Base-by-base conservation (phyloP, 2,113 vertebrate genomes). In the Bubo blakistoni region DNA sequence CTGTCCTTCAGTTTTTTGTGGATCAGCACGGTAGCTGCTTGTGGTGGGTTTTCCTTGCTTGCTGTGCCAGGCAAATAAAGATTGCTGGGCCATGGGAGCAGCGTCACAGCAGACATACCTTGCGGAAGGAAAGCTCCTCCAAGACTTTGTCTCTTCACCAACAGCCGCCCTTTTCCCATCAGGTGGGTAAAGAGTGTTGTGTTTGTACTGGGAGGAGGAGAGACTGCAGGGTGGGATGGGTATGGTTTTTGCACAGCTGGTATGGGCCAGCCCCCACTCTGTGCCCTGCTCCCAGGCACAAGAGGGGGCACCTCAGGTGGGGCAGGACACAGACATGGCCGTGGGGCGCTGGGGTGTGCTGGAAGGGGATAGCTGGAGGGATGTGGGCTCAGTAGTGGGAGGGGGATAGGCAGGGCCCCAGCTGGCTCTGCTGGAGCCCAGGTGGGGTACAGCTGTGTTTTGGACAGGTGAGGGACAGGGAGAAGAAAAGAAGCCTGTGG, bases 341-440 rank as follows among this genome's bases (percentile, higher is more conserved):
- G 7, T 3, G 4, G 49, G 59, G 36, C 1, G 2, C 44, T 55
- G 42, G 17, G 7, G 3, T 42, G 46, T 1, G 1, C 18, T 52
- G 42, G 58, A 44, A 30, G 13, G 18, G 34, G 74, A 12, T 5
- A 66, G 51, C 42, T 27, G 8, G 27, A 79, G 36, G n/a, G 13
- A 72, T 7, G 5, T 8, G 3, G 30, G 16, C 27, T 55, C 0
- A 0, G 55, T 2, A 0, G 9, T 30, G 32, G 20, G 14, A 54
- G 4, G 8, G 7, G 11, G 8, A 27, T 80, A 27, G 13, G 9
- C 18, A 76, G 11, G 15, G 15, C 46, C 26, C 29, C 7, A 15
- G 24, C 6, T 47, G 54, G 25, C 54, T 78, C 46, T 77, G 49
- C 38, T 67, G 49, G 13, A 63, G 36, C 40, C 34, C 40, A 32